Conservation (phyloP, 2,113 vertebrate genomes). For the Siphamia tubifer region DNA sequence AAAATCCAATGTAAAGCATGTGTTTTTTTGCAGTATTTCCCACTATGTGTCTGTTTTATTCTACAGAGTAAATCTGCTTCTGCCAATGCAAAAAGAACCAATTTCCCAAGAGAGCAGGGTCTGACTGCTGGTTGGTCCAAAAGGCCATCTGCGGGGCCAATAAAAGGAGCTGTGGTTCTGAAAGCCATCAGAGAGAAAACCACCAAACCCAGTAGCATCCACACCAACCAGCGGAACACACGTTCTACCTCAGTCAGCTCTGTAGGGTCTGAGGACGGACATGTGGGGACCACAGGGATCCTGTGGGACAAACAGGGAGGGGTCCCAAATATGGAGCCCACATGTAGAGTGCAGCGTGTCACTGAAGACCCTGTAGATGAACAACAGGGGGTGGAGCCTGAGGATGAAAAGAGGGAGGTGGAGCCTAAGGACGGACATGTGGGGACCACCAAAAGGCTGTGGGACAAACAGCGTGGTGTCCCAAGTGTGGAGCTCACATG, state of each 20-base stretch:
- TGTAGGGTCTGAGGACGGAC: slow-evolving; percentile 23
- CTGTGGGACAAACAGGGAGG: background rate
- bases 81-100: slow-evolving; percentile 24
- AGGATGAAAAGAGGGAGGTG: too few species aligned
- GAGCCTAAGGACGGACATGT: too few species aligned
- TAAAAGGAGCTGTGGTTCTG: slow-evolving; percentile 38
- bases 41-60: background rate
- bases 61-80: slow-evolving; percentile 18
- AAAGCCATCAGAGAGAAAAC: slow-evolving; percentile 19
- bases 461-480: too few species aligned
- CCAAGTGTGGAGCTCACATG: too few species aligned
- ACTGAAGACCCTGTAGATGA: too few species aligned
- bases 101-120: slow-evolving; percentile 27
- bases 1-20: too few species aligned
- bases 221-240: background rate
- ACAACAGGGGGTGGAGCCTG: too few species aligned
- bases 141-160: slow-evolving; percentile 24
- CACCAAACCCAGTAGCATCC: background rate
- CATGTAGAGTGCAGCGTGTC: background rate
- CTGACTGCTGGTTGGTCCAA: slow-evolving; percentile 13
- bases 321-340: background rate
- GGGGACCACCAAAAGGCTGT: too few species aligned
- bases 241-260: slow-evolving; percentile 17
- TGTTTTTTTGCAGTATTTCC: background rate
- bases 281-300: background rate